Conservation (phyloP, 2,113 vertebrate species). For the Butorides virescens region DNA sequence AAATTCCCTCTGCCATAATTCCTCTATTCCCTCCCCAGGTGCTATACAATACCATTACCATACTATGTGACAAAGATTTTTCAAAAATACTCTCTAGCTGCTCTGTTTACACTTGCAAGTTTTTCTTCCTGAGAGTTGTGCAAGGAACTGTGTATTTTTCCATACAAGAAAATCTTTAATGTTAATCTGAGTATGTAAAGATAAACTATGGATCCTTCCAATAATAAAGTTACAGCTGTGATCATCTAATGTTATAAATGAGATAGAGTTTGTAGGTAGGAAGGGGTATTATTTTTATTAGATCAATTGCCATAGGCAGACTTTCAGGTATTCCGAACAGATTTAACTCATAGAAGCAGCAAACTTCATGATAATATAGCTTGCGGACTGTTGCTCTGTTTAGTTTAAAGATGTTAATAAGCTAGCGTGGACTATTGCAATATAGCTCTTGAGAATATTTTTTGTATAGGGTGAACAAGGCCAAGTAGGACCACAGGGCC, state of each 20-base stretch:
- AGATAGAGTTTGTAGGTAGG: background rate
- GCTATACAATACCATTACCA: background rate
- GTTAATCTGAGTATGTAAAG: background rate
- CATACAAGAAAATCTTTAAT: background rate
- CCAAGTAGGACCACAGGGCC: slow-evolving; percentile 74
- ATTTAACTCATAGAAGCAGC: background rate
- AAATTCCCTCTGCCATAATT: background rate
- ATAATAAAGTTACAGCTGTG: background rate
- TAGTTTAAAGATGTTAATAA: background rate
- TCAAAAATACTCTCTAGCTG: background rate
- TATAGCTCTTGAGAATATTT: background rate
- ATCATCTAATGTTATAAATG: background rate
- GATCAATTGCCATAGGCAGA: background rate
- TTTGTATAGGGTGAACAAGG: slow-evolving; percentile 78
- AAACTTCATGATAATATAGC: background rate
- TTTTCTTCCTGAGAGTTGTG: background rate
- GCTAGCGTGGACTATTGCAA: background rate
- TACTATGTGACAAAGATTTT: background rate
- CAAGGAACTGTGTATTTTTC: background rate
- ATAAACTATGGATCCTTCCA: background rate
- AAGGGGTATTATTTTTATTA: background rate
- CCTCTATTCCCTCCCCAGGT: background rate
- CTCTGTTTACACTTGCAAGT: background rate
- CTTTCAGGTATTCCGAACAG: background rate
- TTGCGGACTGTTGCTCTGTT: background rate